Evolutionary conservation across 1,140 invertebrate genomes (phyloP).

Genomic region (Drosophila repletoides): DNA sequence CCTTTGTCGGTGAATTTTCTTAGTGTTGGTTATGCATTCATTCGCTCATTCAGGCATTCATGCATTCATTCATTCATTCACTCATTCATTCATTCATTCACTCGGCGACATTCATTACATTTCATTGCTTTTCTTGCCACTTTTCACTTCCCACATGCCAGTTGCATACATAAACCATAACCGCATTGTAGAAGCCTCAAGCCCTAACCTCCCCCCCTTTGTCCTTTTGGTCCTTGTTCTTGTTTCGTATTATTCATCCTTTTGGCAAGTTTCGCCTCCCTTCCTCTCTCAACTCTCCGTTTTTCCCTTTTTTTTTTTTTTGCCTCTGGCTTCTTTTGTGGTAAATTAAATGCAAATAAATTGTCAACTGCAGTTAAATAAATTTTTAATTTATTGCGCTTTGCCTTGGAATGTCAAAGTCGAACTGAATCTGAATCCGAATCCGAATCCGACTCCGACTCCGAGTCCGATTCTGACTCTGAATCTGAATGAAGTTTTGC

Average conservation of each 20-base stretch:
- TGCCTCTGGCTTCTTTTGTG: constrained; percentile 45
- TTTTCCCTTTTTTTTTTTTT: not conserved
- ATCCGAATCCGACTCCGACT: constrained; percentile 1
- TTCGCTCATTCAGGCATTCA: no score
- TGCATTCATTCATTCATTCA: constrained; percentile 66
- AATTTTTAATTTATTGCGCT: constrained; percentile 75
- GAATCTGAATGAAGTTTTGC: constrained; percentile 6
- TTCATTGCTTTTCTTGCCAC: constrained; percentile 72
- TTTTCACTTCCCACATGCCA: no score
- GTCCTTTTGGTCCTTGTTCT: constrained; percentile 26
- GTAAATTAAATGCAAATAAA: constrained; percentile 79
- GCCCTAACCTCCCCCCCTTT: not conserved
- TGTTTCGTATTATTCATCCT: constrained; percentile 8
- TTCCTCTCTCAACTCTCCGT: constrained; percentile 10
- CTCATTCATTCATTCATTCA: constrained; percentile 53
- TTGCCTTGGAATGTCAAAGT: constrained; percentile 42
- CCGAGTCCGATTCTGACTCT: not conserved
- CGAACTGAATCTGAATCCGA: not conserved
- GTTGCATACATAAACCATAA: constrained; percentile 42
- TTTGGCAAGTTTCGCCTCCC: constrained; percentile 31
- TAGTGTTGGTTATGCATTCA: constrained; percentile 49
- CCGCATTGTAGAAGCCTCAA: constrained; percentile 44
- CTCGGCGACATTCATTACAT: constrained; percentile 72
- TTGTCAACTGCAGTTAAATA: constrained; percentile 79
- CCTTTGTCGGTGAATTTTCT: constrained; percentile 18